Conservation (phyloP, 2,113 vertebrate species). For the Pseudorasbora parva region DNA sequence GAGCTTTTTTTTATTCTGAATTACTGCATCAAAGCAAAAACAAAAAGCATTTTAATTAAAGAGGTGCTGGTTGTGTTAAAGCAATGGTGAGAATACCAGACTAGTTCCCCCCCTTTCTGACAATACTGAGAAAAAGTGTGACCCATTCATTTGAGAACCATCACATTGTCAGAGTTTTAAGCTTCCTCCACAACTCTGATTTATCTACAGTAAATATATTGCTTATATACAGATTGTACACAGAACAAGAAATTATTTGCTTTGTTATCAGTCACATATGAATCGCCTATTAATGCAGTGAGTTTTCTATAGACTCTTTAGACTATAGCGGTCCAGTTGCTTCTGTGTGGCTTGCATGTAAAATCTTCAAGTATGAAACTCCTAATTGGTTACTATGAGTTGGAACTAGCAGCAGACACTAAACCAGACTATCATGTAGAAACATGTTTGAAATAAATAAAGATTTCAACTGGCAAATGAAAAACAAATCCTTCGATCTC, state of each 20-base stretch:
- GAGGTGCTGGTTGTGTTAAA: background rate
- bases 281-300: conserved; percentile 3
- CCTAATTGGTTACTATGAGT: background rate
- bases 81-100: background rate
- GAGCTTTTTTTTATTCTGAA: conserved; percentile 28
- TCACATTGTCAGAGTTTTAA: background rate
- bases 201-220: conserved; percentile 45
- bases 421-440: background rate
- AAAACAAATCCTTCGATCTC: background rate
- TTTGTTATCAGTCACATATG: background rate
- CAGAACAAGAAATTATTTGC: background rate
- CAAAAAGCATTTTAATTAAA: background rate
- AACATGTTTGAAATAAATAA: conserved; percentile 9
- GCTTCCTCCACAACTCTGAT: conserved; percentile 8
- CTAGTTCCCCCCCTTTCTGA: background rate
- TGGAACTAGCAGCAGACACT: conserved; percentile 8
- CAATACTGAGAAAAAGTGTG: background rate
- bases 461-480: conserved; percentile 15
- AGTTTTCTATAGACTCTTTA: background rate
- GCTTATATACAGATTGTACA: conserved; percentile 46
- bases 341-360: background rate
- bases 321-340: background rate
- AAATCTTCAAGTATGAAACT: conserved; percentile 34
- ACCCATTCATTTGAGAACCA: conserved; percentile 5
- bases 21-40: conserved; percentile 11